Evolutionary conservation across 2,113 vertebrate genomes (phyloP).

Genomic region (Bubalus kerabau): DNA sequence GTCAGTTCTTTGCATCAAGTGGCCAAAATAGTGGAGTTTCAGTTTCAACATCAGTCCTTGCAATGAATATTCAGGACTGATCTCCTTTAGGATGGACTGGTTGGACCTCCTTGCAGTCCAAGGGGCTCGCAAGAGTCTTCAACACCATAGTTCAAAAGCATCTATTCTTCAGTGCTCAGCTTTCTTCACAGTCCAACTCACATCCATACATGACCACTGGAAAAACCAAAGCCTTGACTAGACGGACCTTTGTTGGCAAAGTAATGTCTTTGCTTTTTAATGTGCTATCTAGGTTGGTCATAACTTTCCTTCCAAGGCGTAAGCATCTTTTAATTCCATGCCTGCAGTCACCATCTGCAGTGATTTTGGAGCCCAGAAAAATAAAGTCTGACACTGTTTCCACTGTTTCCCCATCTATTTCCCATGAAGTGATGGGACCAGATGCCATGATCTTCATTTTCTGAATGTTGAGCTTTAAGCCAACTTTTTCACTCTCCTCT

Average conservation of each 20-base stretch:
- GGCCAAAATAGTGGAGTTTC: background rate
- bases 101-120: background rate
- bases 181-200: background rate
- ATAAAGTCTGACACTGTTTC: background rate
- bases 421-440: background rate
- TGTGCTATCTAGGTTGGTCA: background rate
- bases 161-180: background rate
- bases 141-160: background rate
- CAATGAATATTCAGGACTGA: background rate
- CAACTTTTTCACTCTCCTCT: background rate
- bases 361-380: background rate
- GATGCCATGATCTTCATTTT: background rate
- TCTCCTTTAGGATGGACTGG: background rate
- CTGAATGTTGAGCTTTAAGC: background rate
- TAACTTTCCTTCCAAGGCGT: background rate
- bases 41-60: background rate
- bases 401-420: background rate
- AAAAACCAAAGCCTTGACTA: background rate
- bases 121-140: background rate
- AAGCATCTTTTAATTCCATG: background rate
- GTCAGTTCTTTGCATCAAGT: background rate
- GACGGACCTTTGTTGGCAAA: background rate
- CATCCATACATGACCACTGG: background rate
- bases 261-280: background rate
- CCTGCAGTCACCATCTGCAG: background rate